Evolutionary conservation across 2,113 vertebrate species (phyloP).

Genomic region (Lophura nycthemera): DNA sequence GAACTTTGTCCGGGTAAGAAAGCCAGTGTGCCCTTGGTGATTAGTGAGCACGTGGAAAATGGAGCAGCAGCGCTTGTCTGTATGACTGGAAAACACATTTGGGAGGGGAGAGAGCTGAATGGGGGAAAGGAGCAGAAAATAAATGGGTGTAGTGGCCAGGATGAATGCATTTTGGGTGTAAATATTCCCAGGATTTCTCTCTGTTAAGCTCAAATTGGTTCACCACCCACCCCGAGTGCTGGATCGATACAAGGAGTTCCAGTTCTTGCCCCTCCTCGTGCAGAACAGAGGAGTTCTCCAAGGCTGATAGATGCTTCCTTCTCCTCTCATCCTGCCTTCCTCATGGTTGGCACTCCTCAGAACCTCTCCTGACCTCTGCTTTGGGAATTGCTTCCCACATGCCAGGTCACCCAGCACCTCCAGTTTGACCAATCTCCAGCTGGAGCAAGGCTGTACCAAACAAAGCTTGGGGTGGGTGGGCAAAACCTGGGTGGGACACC

Average conservation of each 20-base stretch:
- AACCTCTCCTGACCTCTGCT: neutral
- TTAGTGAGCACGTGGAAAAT: neutral
- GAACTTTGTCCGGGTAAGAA: neutral
- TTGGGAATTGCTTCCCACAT: neutral
- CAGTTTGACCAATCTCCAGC: neutral
- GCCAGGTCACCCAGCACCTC: fast-evolving
- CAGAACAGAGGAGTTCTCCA: neutral
- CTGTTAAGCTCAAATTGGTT: fast-evolving
- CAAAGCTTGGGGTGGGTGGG: neutral
- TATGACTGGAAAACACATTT: fast-evolving
- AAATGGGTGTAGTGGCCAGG: neutral
- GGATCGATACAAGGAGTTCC: neutral
- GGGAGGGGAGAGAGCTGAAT: neutral
- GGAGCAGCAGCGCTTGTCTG: neutral
- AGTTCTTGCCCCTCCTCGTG: fast-evolving
- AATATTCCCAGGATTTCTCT: neutral
- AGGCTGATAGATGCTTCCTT: neutral
- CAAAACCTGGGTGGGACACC: neutral
- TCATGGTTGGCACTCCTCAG: neutral
- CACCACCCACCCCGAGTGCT: neutral
- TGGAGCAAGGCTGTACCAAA: neutral
- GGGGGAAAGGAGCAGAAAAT: neutral
- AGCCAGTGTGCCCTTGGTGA: conserved; percentile 18
- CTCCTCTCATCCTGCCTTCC: neutral
- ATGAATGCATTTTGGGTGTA: neutral